phyloP scores from a whole-genome alignment of 2,888 invertebrate species.

The Megalurothrips usitatus region DNA sequence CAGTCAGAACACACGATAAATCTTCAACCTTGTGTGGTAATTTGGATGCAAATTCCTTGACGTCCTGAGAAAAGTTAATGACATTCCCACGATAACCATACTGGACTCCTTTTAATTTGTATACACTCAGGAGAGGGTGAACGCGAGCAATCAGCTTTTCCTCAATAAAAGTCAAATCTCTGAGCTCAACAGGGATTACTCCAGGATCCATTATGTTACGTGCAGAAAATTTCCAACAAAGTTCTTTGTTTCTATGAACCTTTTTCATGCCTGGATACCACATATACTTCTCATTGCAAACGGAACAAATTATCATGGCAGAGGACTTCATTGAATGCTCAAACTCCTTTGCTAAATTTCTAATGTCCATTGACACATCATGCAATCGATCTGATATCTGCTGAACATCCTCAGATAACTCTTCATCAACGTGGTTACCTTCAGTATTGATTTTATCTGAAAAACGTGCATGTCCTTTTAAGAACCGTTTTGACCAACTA shows the following conservation, averaged over 20 bases:
- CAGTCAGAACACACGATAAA: neutral
- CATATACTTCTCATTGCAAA: neutral
- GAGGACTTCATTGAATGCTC: neutral
- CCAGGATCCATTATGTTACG: neutral
- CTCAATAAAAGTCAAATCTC: neutral
- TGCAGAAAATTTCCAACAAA: neutral
- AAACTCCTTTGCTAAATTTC: neutral
- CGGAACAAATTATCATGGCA: neutral
- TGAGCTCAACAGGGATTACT: neutral
- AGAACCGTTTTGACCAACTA: too few relatives aligned
- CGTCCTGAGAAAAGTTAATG: neutral
- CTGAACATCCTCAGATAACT: too few relatives aligned
- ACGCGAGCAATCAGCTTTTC: neutral
- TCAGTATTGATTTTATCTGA: too few relatives aligned
- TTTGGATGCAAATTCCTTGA: neutral
- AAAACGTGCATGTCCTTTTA: too few relatives aligned
- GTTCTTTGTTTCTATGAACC: neutral
- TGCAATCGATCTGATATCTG: too few relatives aligned
- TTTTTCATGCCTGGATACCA: neutral
- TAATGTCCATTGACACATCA: too few relatives aligned
- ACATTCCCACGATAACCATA: neutral
- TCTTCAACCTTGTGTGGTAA: neutral
- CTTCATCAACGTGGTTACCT: too few relatives aligned
- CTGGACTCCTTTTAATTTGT: neutral
- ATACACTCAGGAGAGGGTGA: neutral